Base-by-base conservation (phyloP, 2,113 vertebrate species). In the Syngnathus floridae region DNA sequence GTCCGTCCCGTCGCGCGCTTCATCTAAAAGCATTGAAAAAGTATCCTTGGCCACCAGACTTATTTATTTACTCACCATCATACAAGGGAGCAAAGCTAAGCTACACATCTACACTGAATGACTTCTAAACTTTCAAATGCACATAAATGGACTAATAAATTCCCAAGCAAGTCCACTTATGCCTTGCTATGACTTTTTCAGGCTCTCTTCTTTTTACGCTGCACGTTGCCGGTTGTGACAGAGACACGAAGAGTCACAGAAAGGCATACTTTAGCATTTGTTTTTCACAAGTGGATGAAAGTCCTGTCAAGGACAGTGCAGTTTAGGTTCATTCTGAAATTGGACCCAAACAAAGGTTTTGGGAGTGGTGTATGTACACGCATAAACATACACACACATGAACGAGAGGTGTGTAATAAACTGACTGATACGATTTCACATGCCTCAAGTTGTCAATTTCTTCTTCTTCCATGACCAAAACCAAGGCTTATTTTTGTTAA, bases 61-160 rank as follows among this genome's bases (percentile, higher is more conserved):
- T 87, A 89, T 90, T 91, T 89, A 91, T 89, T 90, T 87, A 88
- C 80, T 86, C 75, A 66, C 71, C 69, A 72, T 5, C 48, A 21
- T 49, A 49, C 48, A 49, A 16, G 13, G 2, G 2, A 56, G 16
- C 4, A 4, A 10, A 54, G 21, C 51, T 22, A 22, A 22, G 51
- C 21, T 12, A 54, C 22, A 22, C 10, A 12, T 17, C 51, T 52
- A 13, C 4, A 5, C 5, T 16, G 4, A 26, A 22, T 12, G 51
- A 12, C n/a, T 21, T 11, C 21, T 3, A 26, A 54, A 54, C 51
- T 54, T 46, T 46, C 16, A 1, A 14, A 46, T 17, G 43, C 5
- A 14, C 43, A 46, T 46, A 16, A 46, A 14, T 46, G 43, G 43
- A 46, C 43, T 14, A 46, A 46, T 46, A 46, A 46, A 17, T 46